Base-by-base conservation (phyloP, 2,797 vertebrate species). In the Neoniphon sammara region DNA sequence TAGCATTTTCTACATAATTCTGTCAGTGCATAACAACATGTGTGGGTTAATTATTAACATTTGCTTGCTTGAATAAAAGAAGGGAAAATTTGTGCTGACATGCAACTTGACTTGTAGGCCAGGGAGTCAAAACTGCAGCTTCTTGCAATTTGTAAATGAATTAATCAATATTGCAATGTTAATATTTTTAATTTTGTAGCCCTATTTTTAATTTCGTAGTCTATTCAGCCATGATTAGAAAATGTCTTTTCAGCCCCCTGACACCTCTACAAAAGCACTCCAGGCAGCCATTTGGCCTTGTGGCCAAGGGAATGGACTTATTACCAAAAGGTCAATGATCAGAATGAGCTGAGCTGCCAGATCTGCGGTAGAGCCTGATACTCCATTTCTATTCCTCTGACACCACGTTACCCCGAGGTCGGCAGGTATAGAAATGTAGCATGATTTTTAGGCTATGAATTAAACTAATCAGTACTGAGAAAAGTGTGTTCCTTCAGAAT, bases 301-400 rank as follows among this genome's bases (percentile, higher is more conserved):
- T 57, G 74, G 81, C 70, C 7, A 27, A 62, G 58, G 77, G 70
- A 85, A 73, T 39, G 66, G 77, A 80, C 82, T 78, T 69, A 80
- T 82, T 85, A 83, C 83, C 78, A 54, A 87, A 87, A 91, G 86
- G 88, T 88, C 88, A 87, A 69, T 68, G 79, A 89, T 83, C 60
- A 75, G 76, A 87, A 70, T 61, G 30, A 76, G 80, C 73, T 0
- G 66, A 80, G 61, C 84, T 65, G 78, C 81, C 61, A 58, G 69
- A 59, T 76, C 71, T 30, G 66, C 77, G 49, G 65, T 1, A n/a
- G 56, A 75, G 83, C 23, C 42, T 4, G 31, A 55, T 56, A 70
- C 67, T 54, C 54, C 5, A 34, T 20, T 7, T 75, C 56, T 75
- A 20, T 73, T 71, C 60, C 70, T 74, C 9, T 4, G 71, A 65